These are phyloP conservation scores for Rhodophaea formosa DNA, from an alignment of 2,888 invertebrate species.

Conservation along the genomic window DNA sequence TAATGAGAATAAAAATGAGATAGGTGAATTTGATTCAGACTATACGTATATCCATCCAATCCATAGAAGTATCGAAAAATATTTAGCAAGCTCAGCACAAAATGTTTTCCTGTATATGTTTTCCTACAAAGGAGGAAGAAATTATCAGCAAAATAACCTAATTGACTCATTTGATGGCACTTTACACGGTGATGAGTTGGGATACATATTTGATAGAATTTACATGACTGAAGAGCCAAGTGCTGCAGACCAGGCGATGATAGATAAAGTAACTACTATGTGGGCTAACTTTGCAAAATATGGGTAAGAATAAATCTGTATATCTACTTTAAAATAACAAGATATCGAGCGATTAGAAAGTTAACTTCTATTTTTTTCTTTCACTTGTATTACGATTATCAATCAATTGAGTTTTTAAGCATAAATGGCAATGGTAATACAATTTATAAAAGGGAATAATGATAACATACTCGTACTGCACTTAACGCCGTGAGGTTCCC, in stretches of 20 bases:
- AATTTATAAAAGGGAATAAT: no score
- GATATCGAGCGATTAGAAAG: no score
- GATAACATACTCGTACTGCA: no score
- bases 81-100: conserved; percentile 30
- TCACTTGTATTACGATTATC: no score
- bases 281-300: conserved; percentile 50
- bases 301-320: conserved; percentile 4
- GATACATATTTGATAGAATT: conserved; percentile 15
- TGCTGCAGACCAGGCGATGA: conserved; percentile 21
- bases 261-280: conserved; percentile 26
- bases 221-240: conserved; percentile 24
- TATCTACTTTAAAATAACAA: not conserved
- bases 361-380: no score
- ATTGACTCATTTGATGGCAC: conserved; percentile 27
- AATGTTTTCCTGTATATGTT: conserved; percentile 42
- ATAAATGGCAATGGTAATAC: no score
- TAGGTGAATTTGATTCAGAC: conserved; percentile 41
- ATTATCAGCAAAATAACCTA: conserved; percentile 23
- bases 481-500: no score
- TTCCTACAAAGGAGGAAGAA: conserved; percentile 41
- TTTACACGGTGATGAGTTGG: conserved; percentile 14
- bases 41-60: conserved; percentile 37
- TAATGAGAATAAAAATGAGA: conserved; percentile 20
- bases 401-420: no score
- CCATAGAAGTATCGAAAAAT: conserved; percentile 34